A percentile compares a stretch with the other conserved stretches of the same genome.
These are phyloP conservation scores for Heterohyrax brucei DNA, from an alignment of 2,797 vertebrate species.

Conservation along the genomic window DNA sequence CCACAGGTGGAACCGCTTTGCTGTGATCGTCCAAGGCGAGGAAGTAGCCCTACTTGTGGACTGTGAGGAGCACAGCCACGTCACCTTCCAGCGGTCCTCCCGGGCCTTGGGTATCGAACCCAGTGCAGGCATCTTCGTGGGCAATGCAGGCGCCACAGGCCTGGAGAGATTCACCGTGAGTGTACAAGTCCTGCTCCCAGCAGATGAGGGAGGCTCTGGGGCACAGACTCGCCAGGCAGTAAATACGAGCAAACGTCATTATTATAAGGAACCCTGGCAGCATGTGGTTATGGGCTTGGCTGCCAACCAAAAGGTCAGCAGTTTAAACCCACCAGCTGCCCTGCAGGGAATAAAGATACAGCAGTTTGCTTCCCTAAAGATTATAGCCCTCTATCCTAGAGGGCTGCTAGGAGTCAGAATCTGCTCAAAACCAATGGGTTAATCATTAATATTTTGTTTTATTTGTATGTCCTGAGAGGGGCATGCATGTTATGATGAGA, in stretches of 20 bases:
- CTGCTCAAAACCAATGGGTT: no score
- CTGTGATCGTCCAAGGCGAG: constrained; percentile 93
- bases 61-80: constrained; percentile 95
- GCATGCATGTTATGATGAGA: fast-evolving
- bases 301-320: neutral
- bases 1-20: constrained; percentile 95
- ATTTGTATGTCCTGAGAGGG: neutral
- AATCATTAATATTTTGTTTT: neutral
- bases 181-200: constrained; percentile 48
- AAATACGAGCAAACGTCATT: neutral
- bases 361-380: neutral
- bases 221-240: fast-evolving
- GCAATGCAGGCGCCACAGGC: constrained; percentile 95
- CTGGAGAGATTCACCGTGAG: constrained; percentile 96
- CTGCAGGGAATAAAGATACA: neutral
- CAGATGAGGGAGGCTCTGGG: neutral
- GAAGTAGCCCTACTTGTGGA: constrained; percentile 95
- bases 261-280: neutral
- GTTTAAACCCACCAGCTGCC: neutral
- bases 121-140: constrained; percentile 97
- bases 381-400: neutral
- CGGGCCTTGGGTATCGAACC: constrained; percentile 93
- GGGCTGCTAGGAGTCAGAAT: neutral
- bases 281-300: neutral
- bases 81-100: constrained; percentile 92